phyloP scores from a whole-genome alignment of 2,113 vertebrate genomes.

The Sminthopsis crassicaudata region DNA sequence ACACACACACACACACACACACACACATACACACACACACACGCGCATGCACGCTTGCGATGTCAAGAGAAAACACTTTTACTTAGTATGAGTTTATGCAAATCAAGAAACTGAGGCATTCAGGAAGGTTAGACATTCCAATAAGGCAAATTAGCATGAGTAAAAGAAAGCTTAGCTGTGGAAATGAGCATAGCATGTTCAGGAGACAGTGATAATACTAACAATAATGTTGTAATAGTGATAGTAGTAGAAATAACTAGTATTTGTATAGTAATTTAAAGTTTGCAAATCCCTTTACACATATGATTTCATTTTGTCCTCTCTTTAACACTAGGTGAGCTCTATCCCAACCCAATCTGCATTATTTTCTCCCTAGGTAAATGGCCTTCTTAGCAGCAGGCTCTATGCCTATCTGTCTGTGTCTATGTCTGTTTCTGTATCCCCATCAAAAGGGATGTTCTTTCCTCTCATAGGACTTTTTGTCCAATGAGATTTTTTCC shows the following conservation, averaged over 20 bases:
- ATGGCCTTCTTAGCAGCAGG: background rate
- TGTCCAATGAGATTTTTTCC: background rate
- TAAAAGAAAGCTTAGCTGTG: background rate
- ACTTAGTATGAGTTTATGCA: slow-evolving; percentile 20
- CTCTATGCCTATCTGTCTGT: background rate
- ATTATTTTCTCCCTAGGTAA: background rate
- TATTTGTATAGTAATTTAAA: background rate
- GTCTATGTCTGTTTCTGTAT: background rate
- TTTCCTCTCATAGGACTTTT: background rate
- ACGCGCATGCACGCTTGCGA: background rate
- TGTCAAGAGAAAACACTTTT: slow-evolving; percentile 26
- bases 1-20: too few species aligned
- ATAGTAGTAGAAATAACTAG: background rate
- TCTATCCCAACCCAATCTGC: background rate
- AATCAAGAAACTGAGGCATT: slow-evolving; percentile 4
- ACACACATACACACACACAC: too few species aligned
- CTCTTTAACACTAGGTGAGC: background rate
- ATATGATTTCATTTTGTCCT: background rate
- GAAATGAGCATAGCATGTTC: background rate
- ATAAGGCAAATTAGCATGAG: slow-evolving; percentile 27
- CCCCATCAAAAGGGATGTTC: background rate
- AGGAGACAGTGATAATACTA: background rate
- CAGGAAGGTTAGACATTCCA: slow-evolving; percentile 31
- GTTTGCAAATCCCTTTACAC: background rate
- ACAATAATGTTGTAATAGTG: background rate